Evolutionary conservation across 2,888 invertebrate species (phyloP), one percentile per base, ranked within the genome.

Genomic region (Idaea straminata): DNA sequence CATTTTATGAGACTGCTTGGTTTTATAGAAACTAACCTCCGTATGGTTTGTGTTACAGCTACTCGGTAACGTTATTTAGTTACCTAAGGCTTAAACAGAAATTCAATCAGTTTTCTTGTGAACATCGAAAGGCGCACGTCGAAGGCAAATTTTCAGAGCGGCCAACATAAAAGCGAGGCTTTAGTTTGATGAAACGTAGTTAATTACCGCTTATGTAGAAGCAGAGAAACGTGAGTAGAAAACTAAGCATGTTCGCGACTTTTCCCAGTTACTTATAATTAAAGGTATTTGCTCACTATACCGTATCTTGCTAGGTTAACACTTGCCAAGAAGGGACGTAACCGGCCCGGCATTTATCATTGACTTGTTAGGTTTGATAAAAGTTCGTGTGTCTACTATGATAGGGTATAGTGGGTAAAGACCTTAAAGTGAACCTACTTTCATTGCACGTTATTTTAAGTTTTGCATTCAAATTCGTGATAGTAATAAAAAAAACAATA

Each of bases 181-280:
- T 59, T 34, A 5, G 59, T 59, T n/a, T 58, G 10, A 59, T 59
- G 59, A 59, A 25, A 34, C 59, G 81, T 79, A 81, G 84, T 86
- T 86, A 87, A 87, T 88, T 85, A 87, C 83, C 83, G 81, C 83
- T 86, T 85, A 85, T 83, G 84, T 81, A 71, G 77, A 85, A 83
- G 86, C 86, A 82, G 82, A 79, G 81, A 77, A 79, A 78, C 78
- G 78, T 64, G 73, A 74, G 69, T 79, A 72, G 73, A 75, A 76
- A 77, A 75, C 77, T 77, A 62, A 77, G 77, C 79, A 80, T 76
- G 73, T 79, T 74, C 77, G 77, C 80, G 77, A 80, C 78, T 78
- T 73, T 77, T 73, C 79, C 13, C 5, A 4, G 4, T 10, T 47
- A 47, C 1, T 6, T 47, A 47, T 47, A 47, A 47, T 47, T 47